Evolutionary conservation across 2,888 invertebrate species (phyloP).

Genomic region (Chalcis sispes): DNA sequence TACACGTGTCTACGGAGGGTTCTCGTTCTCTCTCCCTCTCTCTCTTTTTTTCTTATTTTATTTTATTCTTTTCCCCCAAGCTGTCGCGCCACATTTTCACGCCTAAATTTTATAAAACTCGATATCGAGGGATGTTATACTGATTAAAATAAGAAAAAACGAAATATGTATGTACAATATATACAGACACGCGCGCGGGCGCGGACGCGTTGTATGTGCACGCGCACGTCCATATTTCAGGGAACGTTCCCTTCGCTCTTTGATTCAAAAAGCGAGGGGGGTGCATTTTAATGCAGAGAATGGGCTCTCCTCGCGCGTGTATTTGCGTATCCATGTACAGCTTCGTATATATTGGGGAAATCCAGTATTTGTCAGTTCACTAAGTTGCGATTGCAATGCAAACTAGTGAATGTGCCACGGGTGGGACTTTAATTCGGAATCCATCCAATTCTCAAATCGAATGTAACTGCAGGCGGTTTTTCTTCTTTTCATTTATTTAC

Average conservation of each 20-base stretch:
- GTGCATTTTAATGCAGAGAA: conserved; percentile 40
- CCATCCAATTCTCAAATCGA: conserved; percentile 16
- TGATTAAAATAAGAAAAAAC: conserved; percentile 22
- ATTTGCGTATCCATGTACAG: neutral
- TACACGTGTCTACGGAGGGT: too few relatives aligned
- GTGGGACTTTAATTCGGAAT: conserved; percentile 21
- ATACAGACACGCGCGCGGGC: too few relatives aligned
- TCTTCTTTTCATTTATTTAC: neutral
- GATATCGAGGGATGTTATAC: neutral
- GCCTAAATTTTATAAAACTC: neutral
- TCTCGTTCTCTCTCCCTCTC: too few relatives aligned
- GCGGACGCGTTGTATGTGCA: too few relatives aligned
- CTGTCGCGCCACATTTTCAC: neutral
- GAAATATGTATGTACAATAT: neutral
- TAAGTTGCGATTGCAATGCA: conserved; percentile 37
- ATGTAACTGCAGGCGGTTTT: conserved; percentile 14
- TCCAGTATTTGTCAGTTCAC: conserved; percentile 39
- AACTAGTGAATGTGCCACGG: conserved; percentile 40
- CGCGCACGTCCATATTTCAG: conserved; percentile 16
- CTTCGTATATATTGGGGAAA: neutral
- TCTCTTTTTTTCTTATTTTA: too few relatives aligned
- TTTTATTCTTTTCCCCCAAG: too few relatives aligned
- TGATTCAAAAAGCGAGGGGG: neutral
- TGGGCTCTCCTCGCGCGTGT: neutral
- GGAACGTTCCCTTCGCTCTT: neutral